Conservation (phyloP, 2,113 vertebrate genomes). For the Nibea albiflora region DNA sequence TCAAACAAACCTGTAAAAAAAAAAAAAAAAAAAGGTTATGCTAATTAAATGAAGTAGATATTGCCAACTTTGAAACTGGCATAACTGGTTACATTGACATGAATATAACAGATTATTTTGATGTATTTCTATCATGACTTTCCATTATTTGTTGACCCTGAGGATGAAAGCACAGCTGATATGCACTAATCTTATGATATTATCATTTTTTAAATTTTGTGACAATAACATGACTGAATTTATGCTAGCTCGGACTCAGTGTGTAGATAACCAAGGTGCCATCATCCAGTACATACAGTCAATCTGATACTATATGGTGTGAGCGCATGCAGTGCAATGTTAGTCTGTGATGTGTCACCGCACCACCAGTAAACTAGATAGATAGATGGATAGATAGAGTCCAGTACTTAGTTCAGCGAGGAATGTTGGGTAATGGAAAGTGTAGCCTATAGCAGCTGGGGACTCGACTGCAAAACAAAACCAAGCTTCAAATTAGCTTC, state of each 20-base stretch:
- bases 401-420: conserved; percentile 15
- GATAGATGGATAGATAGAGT: not conserved
- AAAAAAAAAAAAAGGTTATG: too few species aligned
- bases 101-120: not conserved
- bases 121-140: not conserved
- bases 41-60: not conserved
- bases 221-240: too few species aligned
- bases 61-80: not conserved
- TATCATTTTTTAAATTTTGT: too few species aligned
- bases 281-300: too few species aligned
- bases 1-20: too few species aligned
- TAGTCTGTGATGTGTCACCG: too few species aligned
- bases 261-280: too few species aligned
- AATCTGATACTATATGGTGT: too few species aligned
- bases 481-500: conserved; percentile 37
- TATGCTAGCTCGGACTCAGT: too few species aligned
- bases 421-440: conserved; percentile 50
- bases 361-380: too few species aligned
- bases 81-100: not conserved
- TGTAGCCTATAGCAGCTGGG: conserved; percentile 31
- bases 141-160: not conserved
- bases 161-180: not conserved
- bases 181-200: not conserved
- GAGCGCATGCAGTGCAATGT: too few species aligned
- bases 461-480: conserved; percentile 32